Evolutionary conservation across 35 echinoderm and acorn worm species (phyloP).

Genomic region (Amphiura filiformis): DNA sequence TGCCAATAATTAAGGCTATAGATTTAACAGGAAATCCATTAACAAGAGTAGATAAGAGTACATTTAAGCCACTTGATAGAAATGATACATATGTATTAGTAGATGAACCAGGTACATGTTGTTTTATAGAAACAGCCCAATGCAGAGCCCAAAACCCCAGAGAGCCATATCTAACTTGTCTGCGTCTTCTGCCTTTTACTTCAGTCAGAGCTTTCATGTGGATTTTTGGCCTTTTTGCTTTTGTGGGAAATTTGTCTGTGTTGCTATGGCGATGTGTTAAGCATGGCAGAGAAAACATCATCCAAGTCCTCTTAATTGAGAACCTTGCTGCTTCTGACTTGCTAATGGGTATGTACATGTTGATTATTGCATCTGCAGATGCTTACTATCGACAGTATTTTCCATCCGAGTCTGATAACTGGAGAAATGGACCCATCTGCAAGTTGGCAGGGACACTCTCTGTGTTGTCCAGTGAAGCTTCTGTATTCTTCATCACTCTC

Average conservation of each 20-base stretch:
- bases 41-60: background rate
- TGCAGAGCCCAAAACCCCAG: background rate
- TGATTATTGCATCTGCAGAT: background rate
- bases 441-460: slow-evolving; percentile 33
- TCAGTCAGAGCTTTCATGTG: background rate
- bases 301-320: background rate
- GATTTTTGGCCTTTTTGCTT: slow-evolving; percentile 1
- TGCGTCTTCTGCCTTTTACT: background rate
- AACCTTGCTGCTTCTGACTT: background rate
- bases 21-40: background rate
- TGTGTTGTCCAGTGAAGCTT: slow-evolving; percentile 38
- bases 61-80: background rate
- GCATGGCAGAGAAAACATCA: background rate
- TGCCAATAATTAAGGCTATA: background rate
- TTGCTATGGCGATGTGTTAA: background rate
- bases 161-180: background rate
- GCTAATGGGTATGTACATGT: background rate
- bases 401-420: background rate
- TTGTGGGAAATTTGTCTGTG: background rate
- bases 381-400: background rate
- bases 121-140: background rate
- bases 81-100: background rate
- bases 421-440: slow-evolving; percentile 32
- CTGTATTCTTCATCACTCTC: slow-evolving; percentile 46
- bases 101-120: background rate